phyloP scores from a whole-genome alignment of 2,113 vertebrate genomes.

The Corythoichthys haematopterus region DNA sequence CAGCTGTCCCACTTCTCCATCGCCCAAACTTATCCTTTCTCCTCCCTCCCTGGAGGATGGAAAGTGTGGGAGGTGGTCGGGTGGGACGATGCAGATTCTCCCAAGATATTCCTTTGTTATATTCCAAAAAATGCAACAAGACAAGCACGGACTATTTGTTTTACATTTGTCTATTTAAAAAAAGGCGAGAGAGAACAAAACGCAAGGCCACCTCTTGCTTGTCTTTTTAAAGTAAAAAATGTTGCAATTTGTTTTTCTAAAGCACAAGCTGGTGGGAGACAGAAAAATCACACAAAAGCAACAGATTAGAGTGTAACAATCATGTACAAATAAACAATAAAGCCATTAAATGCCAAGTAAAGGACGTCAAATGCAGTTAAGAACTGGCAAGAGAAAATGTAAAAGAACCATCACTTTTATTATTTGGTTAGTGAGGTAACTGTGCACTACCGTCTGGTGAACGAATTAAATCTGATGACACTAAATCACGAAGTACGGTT shows the following conservation, averaged over 20 bases:
- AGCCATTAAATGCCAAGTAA: conserved; percentile 6
- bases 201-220: not conserved
- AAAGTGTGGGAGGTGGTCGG: conserved; percentile 49
- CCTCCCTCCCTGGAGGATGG: conserved; percentile 43
- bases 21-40: conserved; percentile 44
- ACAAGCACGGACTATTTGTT: not conserved
- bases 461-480: not conserved
- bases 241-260: conserved; percentile 4
- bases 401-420: not conserved
- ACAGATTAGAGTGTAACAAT: not conserved
- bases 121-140: conserved; percentile 4
- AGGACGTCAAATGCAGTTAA: conserved; percentile 31
- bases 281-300: not conserved
- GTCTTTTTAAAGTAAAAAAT: not conserved
- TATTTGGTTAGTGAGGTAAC: not conserved
- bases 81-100: conserved; percentile 22
- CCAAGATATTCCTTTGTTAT: conserved; percentile 11
- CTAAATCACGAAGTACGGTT: not conserved
- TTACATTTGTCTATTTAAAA: not conserved
- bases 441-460: too few species aligned
- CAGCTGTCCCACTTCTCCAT: conserved; percentile 66
- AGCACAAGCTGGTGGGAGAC: conserved; percentile 17
- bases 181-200: not conserved
- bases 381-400: conserved; percentile 21
- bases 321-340: not conserved